phyloP scores from a whole-genome alignment of 2,888 invertebrate species.

The Drosophila neoperkinsi region DNA sequence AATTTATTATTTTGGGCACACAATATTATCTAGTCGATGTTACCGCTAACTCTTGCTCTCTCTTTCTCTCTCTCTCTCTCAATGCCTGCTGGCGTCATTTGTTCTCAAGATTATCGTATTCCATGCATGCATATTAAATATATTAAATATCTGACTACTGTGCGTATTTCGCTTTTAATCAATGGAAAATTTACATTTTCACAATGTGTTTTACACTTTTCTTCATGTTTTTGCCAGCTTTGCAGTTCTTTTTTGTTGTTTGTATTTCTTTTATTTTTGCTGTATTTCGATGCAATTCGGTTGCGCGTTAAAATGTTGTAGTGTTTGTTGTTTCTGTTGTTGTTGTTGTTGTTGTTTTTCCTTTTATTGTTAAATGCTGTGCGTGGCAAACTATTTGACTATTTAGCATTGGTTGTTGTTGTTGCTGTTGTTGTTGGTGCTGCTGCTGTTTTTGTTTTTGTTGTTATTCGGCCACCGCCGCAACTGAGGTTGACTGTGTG shows the following conservation, averaged over 20 bases:
- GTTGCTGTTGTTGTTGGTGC: conserved; percentile 4
- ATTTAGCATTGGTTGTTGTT: conserved; percentile 54
- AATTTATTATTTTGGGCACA: background rate
- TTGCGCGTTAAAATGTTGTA: conserved; percentile 9
- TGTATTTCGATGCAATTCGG: conserved; percentile 23
- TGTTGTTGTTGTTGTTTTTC: conserved; percentile 5
- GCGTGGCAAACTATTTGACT: conserved; percentile 73
- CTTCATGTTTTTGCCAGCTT: conserved; percentile 46
- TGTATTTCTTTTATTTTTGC: background rate
- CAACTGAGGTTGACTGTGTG: conserved; percentile 74
- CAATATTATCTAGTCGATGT: background rate
- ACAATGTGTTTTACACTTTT: conserved; percentile 79
- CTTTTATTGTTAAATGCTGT: conserved; percentile 47
- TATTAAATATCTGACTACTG: conserved; percentile 9
- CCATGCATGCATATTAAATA: background rate
- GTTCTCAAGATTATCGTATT: background rate
- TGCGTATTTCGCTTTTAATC: conserved; percentile 61
- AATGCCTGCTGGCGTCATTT: background rate
- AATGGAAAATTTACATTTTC: conserved; percentile 71
- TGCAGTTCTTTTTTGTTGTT: background rate
- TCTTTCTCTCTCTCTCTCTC: background rate
- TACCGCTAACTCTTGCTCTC: background rate
- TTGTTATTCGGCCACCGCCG: conserved; percentile 45
- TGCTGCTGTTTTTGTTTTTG: conserved; percentile 17
- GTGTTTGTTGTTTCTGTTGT: background rate